These are phyloP conservation scores for Gymnogyps californianus DNA, from an alignment of 2,113 vertebrate genomes.

Conservation along the genomic window DNA sequence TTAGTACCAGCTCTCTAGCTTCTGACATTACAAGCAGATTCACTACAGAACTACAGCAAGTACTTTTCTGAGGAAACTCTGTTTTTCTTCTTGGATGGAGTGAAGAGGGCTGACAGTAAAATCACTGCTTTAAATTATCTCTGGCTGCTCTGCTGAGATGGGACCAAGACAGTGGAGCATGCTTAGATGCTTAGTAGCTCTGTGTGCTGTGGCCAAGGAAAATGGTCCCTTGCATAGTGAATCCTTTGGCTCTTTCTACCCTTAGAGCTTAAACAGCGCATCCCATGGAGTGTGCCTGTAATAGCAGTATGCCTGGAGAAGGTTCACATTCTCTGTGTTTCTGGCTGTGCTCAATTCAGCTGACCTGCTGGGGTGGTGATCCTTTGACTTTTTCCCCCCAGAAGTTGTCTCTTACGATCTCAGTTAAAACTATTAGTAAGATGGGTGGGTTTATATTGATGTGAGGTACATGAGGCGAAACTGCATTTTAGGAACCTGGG, in stretches of 20 bases:
- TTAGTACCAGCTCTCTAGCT: background rate
- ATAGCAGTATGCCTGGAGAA: background rate
- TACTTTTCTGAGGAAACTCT: background rate
- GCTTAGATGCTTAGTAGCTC: background rate
- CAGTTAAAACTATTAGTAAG: background rate
- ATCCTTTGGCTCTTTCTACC: background rate
- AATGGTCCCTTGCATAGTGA: background rate
- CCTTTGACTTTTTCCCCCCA: no score
- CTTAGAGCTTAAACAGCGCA: no score
- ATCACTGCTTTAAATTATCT: background rate
- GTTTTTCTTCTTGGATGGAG: background rate
- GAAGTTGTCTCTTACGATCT: background rate
- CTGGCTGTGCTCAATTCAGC: no score
- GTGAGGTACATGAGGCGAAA: background rate
- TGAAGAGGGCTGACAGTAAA: background rate
- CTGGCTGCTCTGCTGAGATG: background rate
- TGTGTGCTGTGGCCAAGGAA: background rate
- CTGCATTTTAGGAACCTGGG: background rate
- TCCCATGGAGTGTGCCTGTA: background rate
- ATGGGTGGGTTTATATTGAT: background rate
- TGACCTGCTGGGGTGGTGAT: background rate
- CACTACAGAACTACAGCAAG: background rate
- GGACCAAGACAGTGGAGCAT: background rate
- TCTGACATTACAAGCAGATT: background rate
- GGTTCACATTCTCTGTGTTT: no score